phyloP scores from a whole-genome alignment of 1,140 invertebrate species.

The Cydia fagiglandana region DNA sequence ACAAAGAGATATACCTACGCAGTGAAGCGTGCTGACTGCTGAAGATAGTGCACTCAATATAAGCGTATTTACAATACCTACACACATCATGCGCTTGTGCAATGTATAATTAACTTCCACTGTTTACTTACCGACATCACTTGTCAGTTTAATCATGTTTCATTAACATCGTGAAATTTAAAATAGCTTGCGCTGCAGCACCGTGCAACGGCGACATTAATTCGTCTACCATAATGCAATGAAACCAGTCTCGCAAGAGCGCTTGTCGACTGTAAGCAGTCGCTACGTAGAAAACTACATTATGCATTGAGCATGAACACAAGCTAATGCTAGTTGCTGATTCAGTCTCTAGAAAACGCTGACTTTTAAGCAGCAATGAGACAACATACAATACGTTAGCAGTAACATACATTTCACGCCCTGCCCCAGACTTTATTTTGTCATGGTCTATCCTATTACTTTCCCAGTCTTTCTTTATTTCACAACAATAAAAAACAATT shows the following conservation, averaged over 20 bases:
- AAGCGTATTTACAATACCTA: neutral
- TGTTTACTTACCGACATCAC: neutral
- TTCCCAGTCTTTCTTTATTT: no score
- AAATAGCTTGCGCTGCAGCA: neutral
- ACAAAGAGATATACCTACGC: no score
- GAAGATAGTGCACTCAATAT: no score
- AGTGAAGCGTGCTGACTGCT: no score
- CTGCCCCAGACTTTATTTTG: no score
- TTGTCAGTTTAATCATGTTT: neutral
- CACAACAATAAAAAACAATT: no score
- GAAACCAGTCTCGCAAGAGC: neutral
- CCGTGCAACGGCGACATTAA: neutral
- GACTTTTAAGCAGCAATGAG: neutral
- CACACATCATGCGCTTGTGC: neutral
- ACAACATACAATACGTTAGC: neutral
- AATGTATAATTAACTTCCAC: neutral
- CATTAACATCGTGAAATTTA: neutral
- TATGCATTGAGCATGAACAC: neutral
- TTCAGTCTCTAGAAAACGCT: neutral
- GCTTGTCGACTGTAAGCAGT: constrained; percentile 7
- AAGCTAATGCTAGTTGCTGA: constrained; percentile 4
- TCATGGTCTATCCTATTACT: no score
- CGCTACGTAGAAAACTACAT: neutral
- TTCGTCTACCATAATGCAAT: constrained; percentile 9
- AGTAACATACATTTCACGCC: no score